phyloP scores from a whole-genome alignment of 2,113 vertebrate genomes.

The Anthoscopus minutus region DNA sequence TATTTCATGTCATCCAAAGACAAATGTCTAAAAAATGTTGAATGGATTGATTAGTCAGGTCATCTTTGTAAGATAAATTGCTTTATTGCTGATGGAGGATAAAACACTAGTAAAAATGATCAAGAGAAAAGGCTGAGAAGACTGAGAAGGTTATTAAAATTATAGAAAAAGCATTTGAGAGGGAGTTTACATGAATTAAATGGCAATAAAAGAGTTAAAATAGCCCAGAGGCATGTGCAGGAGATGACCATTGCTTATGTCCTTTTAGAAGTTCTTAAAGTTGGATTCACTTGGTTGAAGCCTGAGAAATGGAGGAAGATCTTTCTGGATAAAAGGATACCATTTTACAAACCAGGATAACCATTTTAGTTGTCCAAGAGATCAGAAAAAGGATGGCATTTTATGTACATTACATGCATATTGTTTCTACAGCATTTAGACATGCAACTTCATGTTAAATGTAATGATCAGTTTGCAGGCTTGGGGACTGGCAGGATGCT shows the following conservation, averaged over 20 bases:
- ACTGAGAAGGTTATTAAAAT: not conserved
- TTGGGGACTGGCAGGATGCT: not conserved
- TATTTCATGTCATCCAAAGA: not conserved
- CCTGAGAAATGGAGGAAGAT: not conserved
- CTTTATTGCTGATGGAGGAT: not conserved
- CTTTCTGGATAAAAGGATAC: not conserved
- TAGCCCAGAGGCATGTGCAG: fast-evolving
- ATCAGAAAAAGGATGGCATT: not conserved
- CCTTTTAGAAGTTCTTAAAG: not conserved
- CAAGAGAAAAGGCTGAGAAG: not conserved
- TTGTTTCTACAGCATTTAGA: not conserved
- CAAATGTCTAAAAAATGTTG: not conserved
- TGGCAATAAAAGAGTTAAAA: not conserved
- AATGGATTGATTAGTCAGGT: not conserved
- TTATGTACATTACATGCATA: not conserved
- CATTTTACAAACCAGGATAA: not conserved
- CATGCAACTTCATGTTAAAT: not conserved
- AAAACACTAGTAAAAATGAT: not conserved
- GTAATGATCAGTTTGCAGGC: not conserved
- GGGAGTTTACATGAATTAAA: not conserved
- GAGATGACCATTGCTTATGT: not conserved
- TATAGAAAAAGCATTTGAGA: not conserved
- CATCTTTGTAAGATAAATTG: not conserved
- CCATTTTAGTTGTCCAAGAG: not conserved
- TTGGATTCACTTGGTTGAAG: not conserved